Conservation (phyloP, 2,797 vertebrate species). For the Delichon dasypus region DNA sequence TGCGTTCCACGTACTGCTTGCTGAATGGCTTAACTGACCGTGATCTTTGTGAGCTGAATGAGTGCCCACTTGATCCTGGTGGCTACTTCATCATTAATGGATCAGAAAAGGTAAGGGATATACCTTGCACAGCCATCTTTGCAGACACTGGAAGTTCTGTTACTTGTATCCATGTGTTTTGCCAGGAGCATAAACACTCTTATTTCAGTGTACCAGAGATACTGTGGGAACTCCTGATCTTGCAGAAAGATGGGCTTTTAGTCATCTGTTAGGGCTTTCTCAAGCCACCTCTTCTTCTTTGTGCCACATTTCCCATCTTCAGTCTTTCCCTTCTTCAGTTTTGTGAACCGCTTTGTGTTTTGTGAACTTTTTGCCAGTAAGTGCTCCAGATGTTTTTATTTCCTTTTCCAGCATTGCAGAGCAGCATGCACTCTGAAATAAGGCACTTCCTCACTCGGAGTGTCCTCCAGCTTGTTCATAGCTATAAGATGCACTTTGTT, state of each 20-base stretch:
- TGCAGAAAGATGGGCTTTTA: not conserved
- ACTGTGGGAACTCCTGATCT: not conserved
- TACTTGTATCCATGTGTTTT: not conserved
- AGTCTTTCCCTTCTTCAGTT: not conserved
- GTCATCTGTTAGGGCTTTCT: not conserved
- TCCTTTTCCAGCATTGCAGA: not conserved
- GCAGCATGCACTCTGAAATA: not conserved
- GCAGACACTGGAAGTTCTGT: not conserved
- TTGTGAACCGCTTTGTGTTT: not conserved
- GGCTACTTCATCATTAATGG: slow-evolving; percentile 99
- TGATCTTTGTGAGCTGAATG: slow-evolving; percentile 96
- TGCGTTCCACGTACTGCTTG: slow-evolving; percentile 96
- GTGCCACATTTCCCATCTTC: not conserved
- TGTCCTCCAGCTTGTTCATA: not conserved
- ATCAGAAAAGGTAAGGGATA: slow-evolving; percentile 89
- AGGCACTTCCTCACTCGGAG: rapidly evolving
- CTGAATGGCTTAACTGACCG: slow-evolving; percentile 93
- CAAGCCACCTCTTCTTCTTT: not conserved
- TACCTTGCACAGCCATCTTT: not conserved
- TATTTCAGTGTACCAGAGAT: not conserved
- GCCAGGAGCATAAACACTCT: not conserved
- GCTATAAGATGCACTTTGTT: not conserved
- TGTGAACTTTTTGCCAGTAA: not conserved
- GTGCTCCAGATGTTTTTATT: not conserved
- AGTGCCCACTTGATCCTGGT: slow-evolving; percentile 95